phyloP scores from a whole-genome alignment of 2,888 invertebrate genomes.

The Hypomecis atomaria region DNA sequence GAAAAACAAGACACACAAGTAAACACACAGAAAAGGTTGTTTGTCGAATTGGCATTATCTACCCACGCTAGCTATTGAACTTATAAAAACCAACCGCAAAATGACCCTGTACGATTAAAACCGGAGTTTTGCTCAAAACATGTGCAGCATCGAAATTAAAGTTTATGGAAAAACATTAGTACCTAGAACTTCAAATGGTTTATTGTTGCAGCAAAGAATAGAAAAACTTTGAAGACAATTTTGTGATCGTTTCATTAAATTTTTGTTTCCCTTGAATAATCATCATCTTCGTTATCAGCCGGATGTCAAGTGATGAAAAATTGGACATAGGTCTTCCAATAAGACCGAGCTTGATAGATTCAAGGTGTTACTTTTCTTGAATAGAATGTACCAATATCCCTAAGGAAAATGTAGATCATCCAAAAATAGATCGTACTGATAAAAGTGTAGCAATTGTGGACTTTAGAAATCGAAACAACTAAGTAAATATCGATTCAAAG shows the following conservation, averaged over 20 bases:
- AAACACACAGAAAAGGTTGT: slow-evolving; percentile 22
- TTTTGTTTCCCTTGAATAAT: too few species aligned
- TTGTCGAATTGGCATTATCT: slow-evolving; percentile 17
- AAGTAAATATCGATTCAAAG: slow-evolving; percentile 18
- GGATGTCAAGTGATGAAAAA: too few species aligned
- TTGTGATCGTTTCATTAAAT: too few species aligned
- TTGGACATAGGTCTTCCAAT: too few species aligned
- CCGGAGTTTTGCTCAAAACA: slow-evolving; percentile 13
- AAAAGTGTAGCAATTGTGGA: not conserved
- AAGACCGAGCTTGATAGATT: too few species aligned
- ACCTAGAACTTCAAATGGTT: too few species aligned
- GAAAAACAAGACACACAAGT: slow-evolving; percentile 23
- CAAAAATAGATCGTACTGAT: not conserved
- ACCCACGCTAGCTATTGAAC: slow-evolving; percentile 30
- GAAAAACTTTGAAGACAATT: too few species aligned
- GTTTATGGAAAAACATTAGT: too few species aligned
- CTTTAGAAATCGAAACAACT: slow-evolving; percentile 12
- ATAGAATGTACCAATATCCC: too few species aligned
- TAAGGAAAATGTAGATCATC: not conserved
- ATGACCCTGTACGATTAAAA: slow-evolving; percentile 24
- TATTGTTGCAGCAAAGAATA: too few species aligned
- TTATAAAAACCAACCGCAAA: slow-evolving; percentile 22
- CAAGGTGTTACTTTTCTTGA: too few species aligned
- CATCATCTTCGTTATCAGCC: too few species aligned
- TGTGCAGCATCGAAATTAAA: not conserved